Conservation (phyloP, 2,888 invertebrate genomes). For the Electrophaes corylata region DNA sequence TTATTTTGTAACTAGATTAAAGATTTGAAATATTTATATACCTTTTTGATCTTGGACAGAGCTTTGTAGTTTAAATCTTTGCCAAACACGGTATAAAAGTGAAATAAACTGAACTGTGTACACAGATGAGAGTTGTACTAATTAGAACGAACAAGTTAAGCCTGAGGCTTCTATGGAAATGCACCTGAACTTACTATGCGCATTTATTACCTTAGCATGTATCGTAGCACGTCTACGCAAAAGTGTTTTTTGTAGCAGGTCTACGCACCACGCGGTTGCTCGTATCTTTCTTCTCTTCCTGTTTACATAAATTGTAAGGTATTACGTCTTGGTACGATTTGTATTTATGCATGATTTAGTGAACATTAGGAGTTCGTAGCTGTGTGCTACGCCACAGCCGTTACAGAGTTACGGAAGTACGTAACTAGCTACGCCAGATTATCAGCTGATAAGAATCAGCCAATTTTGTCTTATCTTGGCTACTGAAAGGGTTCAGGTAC, state of each 20-base stretch:
- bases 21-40: background rate
- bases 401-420: background rate
- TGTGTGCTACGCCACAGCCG: slow-evolving; percentile 3
- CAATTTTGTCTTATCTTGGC: background rate
- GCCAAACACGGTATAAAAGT: background rate
- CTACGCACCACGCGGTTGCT: slow-evolving; percentile 13
- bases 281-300: slow-evolving; percentile 2
- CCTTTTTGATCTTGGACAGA: background rate
- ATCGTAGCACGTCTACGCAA: slow-evolving; percentile 21
- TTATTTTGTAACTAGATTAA: background rate
- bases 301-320: slow-evolving; percentile 22
- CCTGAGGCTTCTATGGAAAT: slow-evolving; percentile 8
- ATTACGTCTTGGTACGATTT: slow-evolving; percentile 6
- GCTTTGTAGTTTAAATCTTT: background rate
- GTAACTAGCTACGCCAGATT: background rate
- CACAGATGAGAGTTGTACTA: slow-evolving; percentile 3
- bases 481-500: background rate
- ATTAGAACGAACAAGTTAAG: slow-evolving; percentile 15
- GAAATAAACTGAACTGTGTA: background rate
- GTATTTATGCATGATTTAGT: slow-evolving; percentile 1
- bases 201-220: slow-evolving; percentile 34
- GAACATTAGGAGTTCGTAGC: slow-evolving; percentile 6
- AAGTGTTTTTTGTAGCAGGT: slow-evolving; percentile 13
- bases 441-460: slow-evolving; percentile 2
- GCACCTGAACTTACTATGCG: slow-evolving; percentile 44